Conservation (phyloP, 1,140 invertebrate genomes). For the Rhizoglyphus robini region DNA sequence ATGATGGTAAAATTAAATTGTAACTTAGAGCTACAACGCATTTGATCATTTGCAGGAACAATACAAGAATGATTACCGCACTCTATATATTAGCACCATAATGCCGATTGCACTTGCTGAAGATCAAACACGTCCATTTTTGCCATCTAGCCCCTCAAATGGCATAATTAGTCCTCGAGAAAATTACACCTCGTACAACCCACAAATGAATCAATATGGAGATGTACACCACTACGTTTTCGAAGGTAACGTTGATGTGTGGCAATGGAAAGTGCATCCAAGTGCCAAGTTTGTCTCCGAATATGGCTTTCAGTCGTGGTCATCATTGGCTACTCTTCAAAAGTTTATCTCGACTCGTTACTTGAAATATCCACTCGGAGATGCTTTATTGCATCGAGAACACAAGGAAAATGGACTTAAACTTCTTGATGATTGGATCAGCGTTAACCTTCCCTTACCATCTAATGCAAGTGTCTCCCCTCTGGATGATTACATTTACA, state of each 20-base stretch:
- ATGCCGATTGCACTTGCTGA: constrained; percentile 46
- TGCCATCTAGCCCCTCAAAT: constrained; percentile 85
- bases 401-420: constrained; percentile 53
- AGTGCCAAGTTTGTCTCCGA: constrained; percentile 77
- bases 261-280: constrained; percentile 60
- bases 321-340: constrained; percentile 48
- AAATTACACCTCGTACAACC: constrained; percentile 59
- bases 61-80: constrained; percentile 54
- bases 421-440: constrained; percentile 23
- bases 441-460: constrained; percentile 28
- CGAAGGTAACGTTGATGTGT: constrained; percentile 62
- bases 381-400: constrained; percentile 55
- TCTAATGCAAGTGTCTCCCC: constrained; percentile 22
- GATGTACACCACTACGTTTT: constrained; percentile 50
- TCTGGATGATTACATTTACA: constrained; percentile 26
- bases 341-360: constrained; percentile 44
- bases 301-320: constrained; percentile 84
- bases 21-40: constrained; percentile 28
- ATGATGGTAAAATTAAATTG: constrained; percentile 32
- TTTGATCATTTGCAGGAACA: no score
- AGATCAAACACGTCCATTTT: constrained; percentile 50
- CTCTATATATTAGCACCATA: constrained; percentile 66
- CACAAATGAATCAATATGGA: constrained; percentile 63
- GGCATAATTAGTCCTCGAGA: constrained; percentile 57
- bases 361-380: constrained; percentile 44